Evolutionary conservation across 1,140 invertebrate species (phyloP), one percentile per base, ranked within the genome.

Genomic region (Danaus melanippus): DNA sequence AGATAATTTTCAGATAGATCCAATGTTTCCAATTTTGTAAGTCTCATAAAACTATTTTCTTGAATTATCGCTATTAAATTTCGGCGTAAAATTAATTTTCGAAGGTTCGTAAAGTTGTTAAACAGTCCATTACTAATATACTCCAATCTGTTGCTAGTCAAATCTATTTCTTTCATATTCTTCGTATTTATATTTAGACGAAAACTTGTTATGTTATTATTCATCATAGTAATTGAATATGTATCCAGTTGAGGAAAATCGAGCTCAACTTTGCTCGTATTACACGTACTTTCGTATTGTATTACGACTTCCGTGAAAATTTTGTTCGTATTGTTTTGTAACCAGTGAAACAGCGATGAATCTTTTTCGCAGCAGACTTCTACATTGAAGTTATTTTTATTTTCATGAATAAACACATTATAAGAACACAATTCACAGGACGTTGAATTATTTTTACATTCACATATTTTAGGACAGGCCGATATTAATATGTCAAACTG

Each of bases 1-100:
- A 96, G 79, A 72, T 62, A 87, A 67, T 84, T 90, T 73, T 60
- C 73, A 0, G 92, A 92, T 58, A 93, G 67, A 76, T 93, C 92
- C 42, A 93, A 67, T 12, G 84, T 79, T 59, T 87, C 86, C 11
- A 90, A 72, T 65, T 86, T 86, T 10, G 72, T 80, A 17, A 91
- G 74, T 11, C 86, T 88, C 54, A 67, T 65, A 62, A 89, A 87
- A 82, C 82, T 88, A 60, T 86, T 84, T 41, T 77, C 66, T 50
- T 72, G 71, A 64, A 87, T 77, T 58, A 74, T 74, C 46, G 56
- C 53, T 21, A 88, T 84, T 51, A 64, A 49, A 66, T 88, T 88
- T 47, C 66, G 74, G 57, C 72, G 84, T 59, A 88, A 64, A 68
- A 82, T 69, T 45, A 88, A 64, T 60, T 84, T 84, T 32, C 77